A percentile compares a stretch with the other conserved stretches of the same genome.
These are phyloP conservation scores for Zaprionus inermis DNA, from an alignment of 1,140 invertebrate genomes.

Conservation along the genomic window DNA sequence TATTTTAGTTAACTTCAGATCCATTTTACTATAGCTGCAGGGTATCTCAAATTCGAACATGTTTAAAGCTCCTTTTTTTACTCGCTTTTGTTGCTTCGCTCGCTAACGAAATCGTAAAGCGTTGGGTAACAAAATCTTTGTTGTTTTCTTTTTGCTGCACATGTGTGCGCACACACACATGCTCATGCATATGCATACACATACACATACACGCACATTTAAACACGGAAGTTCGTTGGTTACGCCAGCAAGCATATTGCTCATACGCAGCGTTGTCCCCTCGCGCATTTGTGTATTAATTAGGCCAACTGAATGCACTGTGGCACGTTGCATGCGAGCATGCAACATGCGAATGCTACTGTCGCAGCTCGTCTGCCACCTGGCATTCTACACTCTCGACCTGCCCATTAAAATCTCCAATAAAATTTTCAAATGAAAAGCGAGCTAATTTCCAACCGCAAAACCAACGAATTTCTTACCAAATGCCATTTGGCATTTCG, in stretches of 20 bases:
- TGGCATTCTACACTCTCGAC: not conserved
- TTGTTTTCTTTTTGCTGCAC: conserved; percentile 40
- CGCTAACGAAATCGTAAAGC: conserved; percentile 69
- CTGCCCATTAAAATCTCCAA: conserved; percentile 64
- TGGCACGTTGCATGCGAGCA: conserved; percentile 59
- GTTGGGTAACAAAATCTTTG: conserved; percentile 56
- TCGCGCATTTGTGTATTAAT: conserved; percentile 68
- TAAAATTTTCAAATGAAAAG: conserved; percentile 76
- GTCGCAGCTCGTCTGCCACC: conserved; percentile 25
- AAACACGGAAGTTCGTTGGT: conserved; percentile 40
- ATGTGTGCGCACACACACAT: not conserved
- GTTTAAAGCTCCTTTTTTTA: not conserved
- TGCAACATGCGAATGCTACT: conserved; percentile 48
- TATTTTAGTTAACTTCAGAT: no score
- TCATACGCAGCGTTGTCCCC: conserved; percentile 73
- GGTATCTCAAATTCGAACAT: not conserved
- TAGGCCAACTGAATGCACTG: conserved; percentile 49
- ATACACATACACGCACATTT: not conserved
- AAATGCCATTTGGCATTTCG: conserved; percentile 54
- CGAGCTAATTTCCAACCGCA: conserved; percentile 54
- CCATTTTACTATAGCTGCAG: not conserved
- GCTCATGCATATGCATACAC: conserved; percentile 2
- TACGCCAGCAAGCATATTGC: conserved; percentile 50
- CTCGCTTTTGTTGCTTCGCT: conserved; percentile 37
- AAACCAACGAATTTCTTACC: conserved; percentile 41